phyloP scores from a whole-genome alignment of 2,888 invertebrate species.

The Mactromeris polynyma region DNA sequence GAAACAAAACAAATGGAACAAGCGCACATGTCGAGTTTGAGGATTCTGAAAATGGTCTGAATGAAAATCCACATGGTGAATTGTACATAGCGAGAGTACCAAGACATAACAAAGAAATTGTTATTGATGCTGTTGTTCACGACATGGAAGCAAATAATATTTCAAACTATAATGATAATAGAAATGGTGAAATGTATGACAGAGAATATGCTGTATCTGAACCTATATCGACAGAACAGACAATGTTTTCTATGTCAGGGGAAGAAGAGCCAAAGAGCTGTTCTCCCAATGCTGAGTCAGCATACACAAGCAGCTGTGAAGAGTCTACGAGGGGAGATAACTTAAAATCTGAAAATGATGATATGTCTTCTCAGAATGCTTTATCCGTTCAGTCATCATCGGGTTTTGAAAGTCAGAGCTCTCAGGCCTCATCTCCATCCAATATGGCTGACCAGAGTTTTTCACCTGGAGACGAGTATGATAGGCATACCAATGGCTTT shows the following conservation, averaged over 20 bases:
- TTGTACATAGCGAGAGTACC: neutral
- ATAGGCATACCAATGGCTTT: neutral
- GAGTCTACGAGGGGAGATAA: neutral
- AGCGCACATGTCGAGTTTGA: neutral
- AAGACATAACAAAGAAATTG: neutral
- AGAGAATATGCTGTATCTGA: neutral
- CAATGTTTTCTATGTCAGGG: constrained; percentile 24
- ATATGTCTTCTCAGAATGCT: neutral
- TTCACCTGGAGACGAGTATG: neutral
- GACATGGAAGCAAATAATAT: neutral
- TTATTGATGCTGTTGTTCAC: neutral
- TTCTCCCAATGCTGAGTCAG: neutral
- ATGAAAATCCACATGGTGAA: neutral
- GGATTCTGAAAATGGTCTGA: neutral
- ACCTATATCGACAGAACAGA: neutral
- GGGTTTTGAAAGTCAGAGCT: neutral
- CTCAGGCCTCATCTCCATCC: neutral
- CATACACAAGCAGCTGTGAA: neutral
- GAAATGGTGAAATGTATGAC: neutral
- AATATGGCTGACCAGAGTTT: neutral
- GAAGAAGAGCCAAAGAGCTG: neutral
- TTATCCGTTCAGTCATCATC: constrained; percentile 17
- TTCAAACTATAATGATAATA: neutral
- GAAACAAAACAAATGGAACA: neutral
- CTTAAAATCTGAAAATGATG: neutral